Conservation (phyloP, 2,797 vertebrate genomes). For the Helostoma temminkii region DNA sequence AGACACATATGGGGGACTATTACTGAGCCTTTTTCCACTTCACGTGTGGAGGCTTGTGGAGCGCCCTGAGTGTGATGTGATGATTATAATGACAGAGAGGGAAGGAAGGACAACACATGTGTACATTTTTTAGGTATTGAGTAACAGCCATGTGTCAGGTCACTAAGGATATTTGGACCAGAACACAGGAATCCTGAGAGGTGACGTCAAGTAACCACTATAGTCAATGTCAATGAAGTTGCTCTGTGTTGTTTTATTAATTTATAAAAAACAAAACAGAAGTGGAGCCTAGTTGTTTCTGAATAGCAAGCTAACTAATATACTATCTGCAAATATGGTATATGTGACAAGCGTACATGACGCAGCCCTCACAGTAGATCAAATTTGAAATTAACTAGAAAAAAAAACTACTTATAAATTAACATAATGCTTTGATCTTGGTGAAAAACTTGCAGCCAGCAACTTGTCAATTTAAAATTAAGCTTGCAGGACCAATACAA, state of each 20-base stretch:
- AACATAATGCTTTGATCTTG: too few species aligned
- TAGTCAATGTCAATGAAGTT: too few species aligned
- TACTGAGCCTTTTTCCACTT: constrained; percentile 23
- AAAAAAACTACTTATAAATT: too few species aligned
- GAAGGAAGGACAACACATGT: not conserved
- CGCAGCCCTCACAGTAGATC: too few species aligned
- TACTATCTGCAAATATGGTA: too few species aligned
- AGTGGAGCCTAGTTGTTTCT: not conserved
- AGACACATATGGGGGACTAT: constrained; percentile 23
- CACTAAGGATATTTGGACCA: not conserved
- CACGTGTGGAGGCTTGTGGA: constrained; percentile 11
- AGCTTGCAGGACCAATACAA: too few species aligned
- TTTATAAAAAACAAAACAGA: not conserved
- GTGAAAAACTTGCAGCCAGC: too few species aligned
- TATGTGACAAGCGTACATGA: too few species aligned
- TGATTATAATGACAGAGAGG: not conserved
- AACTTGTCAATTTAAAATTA: too few species aligned
- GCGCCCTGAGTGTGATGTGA: not conserved
- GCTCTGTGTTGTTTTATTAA: constrained; percentile 1
- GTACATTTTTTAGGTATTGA: not conserved
- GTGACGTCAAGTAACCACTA: too few species aligned
- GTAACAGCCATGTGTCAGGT: not conserved
- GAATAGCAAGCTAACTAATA: too few species aligned
- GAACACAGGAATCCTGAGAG: not conserved
- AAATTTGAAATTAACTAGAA: too few species aligned